Percentiles rank a stretch among this genome's conserved stretches.
Conservation (phyloP, 2,888 invertebrate genomes). For the Cosmopolites sordidus region DNA sequence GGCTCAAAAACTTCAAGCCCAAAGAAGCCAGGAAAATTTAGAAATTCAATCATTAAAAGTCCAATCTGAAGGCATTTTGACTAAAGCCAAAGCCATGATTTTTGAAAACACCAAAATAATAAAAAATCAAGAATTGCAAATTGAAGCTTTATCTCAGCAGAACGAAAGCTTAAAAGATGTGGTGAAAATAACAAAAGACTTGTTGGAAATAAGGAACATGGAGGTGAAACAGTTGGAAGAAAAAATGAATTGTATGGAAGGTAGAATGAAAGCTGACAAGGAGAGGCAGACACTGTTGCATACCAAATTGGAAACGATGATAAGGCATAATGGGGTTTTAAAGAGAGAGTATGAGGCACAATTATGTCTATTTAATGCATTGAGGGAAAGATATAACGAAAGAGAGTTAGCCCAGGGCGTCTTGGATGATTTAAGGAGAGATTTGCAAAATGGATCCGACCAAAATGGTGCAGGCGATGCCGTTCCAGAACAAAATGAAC, state of each 20-base stretch:
- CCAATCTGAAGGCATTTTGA: slow-evolving; percentile 52
- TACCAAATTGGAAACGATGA: slow-evolving; percentile 66
- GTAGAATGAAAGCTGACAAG: slow-evolving; percentile 65
- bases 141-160: slow-evolving; percentile 66
- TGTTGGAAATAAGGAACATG: slow-evolving; percentile 71
- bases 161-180: slow-evolving; percentile 76
- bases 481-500: not conserved
- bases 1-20: slow-evolving; percentile 37
- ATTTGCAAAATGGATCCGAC: slow-evolving; percentile 9
- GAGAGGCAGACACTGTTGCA: slow-evolving; percentile 66
- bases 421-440: slow-evolving; percentile 31
- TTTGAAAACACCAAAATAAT: slow-evolving; percentile 74
- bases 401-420: slow-evolving; percentile 41
- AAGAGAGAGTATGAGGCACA: slow-evolving; percentile 76
- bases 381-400: slow-evolving; percentile 44
- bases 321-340: slow-evolving; percentile 68
- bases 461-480: not conserved
- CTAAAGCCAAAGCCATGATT: slow-evolving; percentile 65
- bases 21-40: slow-evolving; percentile 39
- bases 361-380: slow-evolving; percentile 63
- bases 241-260: slow-evolving; percentile 60
- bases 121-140: slow-evolving; percentile 75
- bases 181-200: slow-evolving; percentile 73
- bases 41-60: slow-evolving; percentile 42
- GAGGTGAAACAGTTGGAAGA: slow-evolving; percentile 70